These are phyloP conservation scores for Mastigias papua DNA, from an alignment of 30 jellyfish, hydroid and myxozoan species.

Conservation along the genomic window DNA sequence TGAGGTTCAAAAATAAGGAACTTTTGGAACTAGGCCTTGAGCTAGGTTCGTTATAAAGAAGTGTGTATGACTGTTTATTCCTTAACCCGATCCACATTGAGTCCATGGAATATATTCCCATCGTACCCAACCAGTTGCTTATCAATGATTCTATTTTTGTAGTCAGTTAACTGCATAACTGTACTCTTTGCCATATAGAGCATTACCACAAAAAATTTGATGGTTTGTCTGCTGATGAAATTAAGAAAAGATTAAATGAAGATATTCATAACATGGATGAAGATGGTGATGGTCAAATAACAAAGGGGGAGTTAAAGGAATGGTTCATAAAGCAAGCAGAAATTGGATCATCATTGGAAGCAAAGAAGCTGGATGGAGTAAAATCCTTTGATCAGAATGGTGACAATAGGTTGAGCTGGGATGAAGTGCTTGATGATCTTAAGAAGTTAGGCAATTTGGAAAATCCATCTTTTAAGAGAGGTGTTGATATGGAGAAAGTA, in stretches of 20 bases:
- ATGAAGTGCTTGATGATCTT: slow-evolving; percentile 57
- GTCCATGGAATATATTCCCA: too few species aligned
- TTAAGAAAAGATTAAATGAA: slow-evolving; percentile 33
- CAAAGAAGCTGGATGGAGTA: slow-evolving; percentile 47
- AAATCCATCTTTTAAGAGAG: slow-evolving; percentile 53
- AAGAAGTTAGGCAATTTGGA: slow-evolving; percentile 63
- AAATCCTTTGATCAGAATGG: slow-evolving; percentile 34
- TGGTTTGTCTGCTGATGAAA: slow-evolving; percentile 22
- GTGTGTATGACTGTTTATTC: too few species aligned
- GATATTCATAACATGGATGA: slow-evolving; percentile 52
- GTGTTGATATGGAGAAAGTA: slow-evolving; percentile 55
- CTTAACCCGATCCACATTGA: too few species aligned
- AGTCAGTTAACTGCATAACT: not conserved
- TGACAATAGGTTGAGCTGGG: slow-evolving; percentile 66
- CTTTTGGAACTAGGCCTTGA: too few species aligned
- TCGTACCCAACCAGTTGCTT: too few species aligned
- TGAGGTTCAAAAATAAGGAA: too few species aligned
- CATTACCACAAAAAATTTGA: slow-evolving; percentile 38
- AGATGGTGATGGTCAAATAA: slow-evolving; percentile 50
- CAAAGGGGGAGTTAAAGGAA: slow-evolving; percentile 38
- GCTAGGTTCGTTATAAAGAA: too few species aligned
- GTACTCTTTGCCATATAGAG: slow-evolving; percentile 2
- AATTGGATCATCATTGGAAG: slow-evolving; percentile 58
- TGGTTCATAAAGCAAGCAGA: slow-evolving; percentile 65
- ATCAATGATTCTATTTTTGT: too few species aligned